Percentiles rank a stretch among this genome's conserved stretches.
Evolutionary conservation across 2,797 vertebrate genomes (phyloP).

Genomic region (Melanotaenia nigrans): DNA sequence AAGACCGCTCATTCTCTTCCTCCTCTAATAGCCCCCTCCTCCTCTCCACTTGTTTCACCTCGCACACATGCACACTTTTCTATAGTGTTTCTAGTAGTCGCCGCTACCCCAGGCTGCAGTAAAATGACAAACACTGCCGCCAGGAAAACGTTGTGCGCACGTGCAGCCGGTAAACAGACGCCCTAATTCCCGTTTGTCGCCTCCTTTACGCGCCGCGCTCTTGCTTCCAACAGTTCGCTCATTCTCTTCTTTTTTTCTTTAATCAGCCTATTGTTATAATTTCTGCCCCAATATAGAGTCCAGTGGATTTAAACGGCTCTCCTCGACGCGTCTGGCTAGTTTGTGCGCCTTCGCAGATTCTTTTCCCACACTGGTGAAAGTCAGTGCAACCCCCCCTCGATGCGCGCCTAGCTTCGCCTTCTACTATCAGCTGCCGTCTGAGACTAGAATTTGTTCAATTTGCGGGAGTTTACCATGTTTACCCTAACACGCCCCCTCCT

Average conservation of each 20-base stretch:
- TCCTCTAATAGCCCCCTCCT: slow-evolving; percentile 80
- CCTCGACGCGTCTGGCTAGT: slow-evolving; percentile 20
- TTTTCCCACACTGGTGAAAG: slow-evolving; percentile 23
- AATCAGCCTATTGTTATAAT: background rate
- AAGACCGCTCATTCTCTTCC: slow-evolving; percentile 81
- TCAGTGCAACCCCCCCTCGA: slow-evolving; percentile 14
- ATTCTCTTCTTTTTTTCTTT: background rate
- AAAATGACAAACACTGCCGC: slow-evolving; percentile 74
- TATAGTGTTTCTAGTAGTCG: slow-evolving; percentile 68
- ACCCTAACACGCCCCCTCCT: slow-evolving; percentile 75
- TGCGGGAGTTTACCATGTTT: slow-evolving; percentile 71
- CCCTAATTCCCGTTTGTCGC: slow-evolving; percentile 62
- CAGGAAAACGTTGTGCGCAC: slow-evolving; percentile 77
- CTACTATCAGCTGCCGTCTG: slow-evolving; percentile 15
- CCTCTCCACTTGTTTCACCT: slow-evolving; percentile 74
- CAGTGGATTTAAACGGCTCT: background rate
- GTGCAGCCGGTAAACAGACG: slow-evolving; percentile 86
- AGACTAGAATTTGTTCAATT: slow-evolving; percentile 54
- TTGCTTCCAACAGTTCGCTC: slow-evolving; percentile 41
- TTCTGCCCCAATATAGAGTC: background rate
- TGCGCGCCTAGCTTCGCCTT: slow-evolving; percentile 8
- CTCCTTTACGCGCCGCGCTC: slow-evolving; percentile 38
- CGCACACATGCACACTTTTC: slow-evolving; percentile 65
- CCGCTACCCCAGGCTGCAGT: slow-evolving; percentile 78
- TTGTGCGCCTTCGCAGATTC: slow-evolving; percentile 17